Base-by-base conservation (phyloP, 30 jellyfish, hydroid and myxozoan species). In the Cassiopea xamachana region DNA sequence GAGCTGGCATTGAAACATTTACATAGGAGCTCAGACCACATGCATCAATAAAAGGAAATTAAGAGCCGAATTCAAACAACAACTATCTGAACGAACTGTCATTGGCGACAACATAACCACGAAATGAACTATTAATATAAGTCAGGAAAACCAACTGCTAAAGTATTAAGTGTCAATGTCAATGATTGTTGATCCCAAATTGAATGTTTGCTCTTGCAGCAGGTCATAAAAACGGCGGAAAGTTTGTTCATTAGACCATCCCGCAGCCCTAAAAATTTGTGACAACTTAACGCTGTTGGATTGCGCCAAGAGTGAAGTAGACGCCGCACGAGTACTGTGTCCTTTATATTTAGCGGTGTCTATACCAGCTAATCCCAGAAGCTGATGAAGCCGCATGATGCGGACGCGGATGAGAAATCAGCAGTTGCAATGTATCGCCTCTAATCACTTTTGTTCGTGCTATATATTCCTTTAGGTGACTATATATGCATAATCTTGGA, bases 151-250 rank as follows among this genome's bases (percentile, higher is more conserved):
- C 39, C 39, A 27, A 27, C 39, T 27, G 39, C 39, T 27, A 27
- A 27, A 27, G 39, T 27, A 27, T 27, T 27, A 27, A 27, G 39
- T 27, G 39, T 27, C 39, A 27, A 27, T 62, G 45, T 16, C 8
- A 19, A 75, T 60, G 64, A 75, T 17, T 17, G 83, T 62, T 60
- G 19, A 5, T 43, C 83, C 83, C 19, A 75, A 75, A 75, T 75
- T 75, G 45, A 75, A 75, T 18, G 64, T 8, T 17, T 12, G 19
- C 44, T 19, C 48, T 5, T 17, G 64, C 5, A 62, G 83, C 44
- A 75, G 44, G 60, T 75, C 45, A 46, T 75, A 75, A 46, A 19
- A 75, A 8, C 83, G 83, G 10, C n/a, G 79, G n/a, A 69, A 27
- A 27, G 39, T 27, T 27, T 27, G 39, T 27, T 27, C 39, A 27